Conservation (phyloP, 2,797 vertebrate species). For the Poeciliopsis gracilis region DNA sequence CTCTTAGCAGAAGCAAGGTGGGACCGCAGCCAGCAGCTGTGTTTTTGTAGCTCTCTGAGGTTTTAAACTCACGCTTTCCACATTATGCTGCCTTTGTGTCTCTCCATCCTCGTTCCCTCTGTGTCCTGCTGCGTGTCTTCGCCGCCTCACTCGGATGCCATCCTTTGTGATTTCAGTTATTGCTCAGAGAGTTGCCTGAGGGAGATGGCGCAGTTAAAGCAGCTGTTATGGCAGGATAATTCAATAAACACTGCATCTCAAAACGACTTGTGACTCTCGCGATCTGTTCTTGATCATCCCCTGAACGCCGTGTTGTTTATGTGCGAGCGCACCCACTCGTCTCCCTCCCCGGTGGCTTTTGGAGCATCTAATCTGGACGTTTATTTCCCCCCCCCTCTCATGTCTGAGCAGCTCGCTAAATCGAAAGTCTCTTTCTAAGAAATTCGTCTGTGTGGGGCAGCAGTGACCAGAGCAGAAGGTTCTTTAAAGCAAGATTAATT, state of each 20-base stretch:
- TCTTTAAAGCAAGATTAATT: conserved; percentile 72
- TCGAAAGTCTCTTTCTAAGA: conserved; percentile 69
- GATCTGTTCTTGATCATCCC: conserved; percentile 64
- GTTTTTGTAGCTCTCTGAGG: conserved; percentile 35
- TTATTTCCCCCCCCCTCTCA: conserved; percentile 32
- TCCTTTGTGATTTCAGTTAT: conserved; percentile 47
- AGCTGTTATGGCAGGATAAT: conserved; percentile 60
- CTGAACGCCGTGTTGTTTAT: conserved; percentile 51
- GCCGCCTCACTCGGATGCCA: conserved; percentile 31
- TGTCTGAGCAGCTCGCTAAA: conserved; percentile 33
- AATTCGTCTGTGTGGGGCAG: conserved; percentile 54
- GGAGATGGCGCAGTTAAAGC: conserved; percentile 47
- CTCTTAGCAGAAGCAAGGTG: conserved; percentile 35
- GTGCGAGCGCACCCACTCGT: conserved; percentile 35
- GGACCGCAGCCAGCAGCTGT: conserved; percentile 35
- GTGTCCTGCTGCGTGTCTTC: conserved; percentile 33
- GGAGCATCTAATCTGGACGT: conserved; percentile 61
- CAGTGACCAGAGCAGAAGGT: conserved; percentile 59
- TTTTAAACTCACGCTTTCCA: conserved; percentile 34
- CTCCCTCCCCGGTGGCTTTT: conserved; percentile 45
- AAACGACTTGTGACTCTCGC: conserved; percentile 59
- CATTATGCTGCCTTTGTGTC: conserved; percentile 34
- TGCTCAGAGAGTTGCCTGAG: conserved; percentile 56
- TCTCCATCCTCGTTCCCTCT: conserved; percentile 42
- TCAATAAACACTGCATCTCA: conserved; percentile 59